phyloP scores from a whole-genome alignment of 2,113 vertebrate species.

The Platysteira castanea region DNA sequence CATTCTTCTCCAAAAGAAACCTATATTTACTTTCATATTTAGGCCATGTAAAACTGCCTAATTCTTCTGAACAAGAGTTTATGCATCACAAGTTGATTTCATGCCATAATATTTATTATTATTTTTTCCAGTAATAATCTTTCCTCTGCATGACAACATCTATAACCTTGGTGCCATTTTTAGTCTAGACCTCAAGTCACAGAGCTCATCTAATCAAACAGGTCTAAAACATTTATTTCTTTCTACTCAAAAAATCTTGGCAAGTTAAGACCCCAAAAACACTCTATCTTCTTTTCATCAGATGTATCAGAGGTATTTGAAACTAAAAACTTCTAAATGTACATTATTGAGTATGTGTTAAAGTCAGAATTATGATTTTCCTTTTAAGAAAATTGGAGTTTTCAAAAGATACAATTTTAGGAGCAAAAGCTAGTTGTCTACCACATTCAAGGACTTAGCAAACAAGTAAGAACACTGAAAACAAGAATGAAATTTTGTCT shows the following conservation, averaged over 20 bases:
- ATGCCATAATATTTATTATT: neutral
- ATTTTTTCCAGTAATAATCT: neutral
- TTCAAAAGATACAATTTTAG: neutral
- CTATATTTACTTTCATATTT: neutral
- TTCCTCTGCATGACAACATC: neutral
- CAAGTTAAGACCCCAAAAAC: neutral
- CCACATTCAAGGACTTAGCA: fast-evolving
- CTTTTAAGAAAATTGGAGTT: neutral
- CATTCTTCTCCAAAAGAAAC: neutral
- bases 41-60: neutral
- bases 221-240: neutral
- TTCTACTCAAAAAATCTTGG: neutral
- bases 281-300: neutral
- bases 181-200: neutral
- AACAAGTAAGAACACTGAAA: neutral
- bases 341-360: neutral
- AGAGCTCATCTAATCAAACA: neutral
- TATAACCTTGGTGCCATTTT: neutral
- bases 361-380: neutral
- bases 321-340: neutral
- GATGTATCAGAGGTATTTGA: neutral
- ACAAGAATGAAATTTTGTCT: neutral
- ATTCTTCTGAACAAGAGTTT: neutral
- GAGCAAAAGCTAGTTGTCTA: neutral
- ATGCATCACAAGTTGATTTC: neutral